Evolutionary conservation across 2,797 vertebrate genomes (phyloP).

Genomic region (Hypotaenidia okinawae): DNA sequence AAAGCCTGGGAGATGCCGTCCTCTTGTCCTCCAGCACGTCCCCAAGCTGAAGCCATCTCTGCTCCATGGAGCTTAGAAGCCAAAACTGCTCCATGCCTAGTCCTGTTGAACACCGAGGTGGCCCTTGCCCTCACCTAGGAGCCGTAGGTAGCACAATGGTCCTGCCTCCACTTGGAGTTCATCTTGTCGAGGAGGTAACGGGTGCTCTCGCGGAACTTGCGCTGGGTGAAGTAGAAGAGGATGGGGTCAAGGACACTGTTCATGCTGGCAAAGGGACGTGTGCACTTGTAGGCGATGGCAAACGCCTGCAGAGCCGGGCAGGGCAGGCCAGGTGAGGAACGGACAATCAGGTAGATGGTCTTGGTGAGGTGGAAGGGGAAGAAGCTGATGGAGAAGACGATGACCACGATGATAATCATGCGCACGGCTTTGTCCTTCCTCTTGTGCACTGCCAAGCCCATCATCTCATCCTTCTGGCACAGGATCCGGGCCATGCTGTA

Average conservation of each 20-base stretch:
- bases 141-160: constrained; percentile 13
- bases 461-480: constrained; percentile 77
- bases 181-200: constrained; percentile 82
- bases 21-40: background rate
- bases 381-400: constrained; percentile 92
- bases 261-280: constrained; percentile 93
- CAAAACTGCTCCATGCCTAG: rapidly evolving
- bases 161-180: constrained; percentile 78
- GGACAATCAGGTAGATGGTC: constrained; percentile 89
- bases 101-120: rapidly evolving
- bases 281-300: constrained; percentile 91
- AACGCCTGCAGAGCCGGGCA: constrained; percentile 86
- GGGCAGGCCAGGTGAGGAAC: constrained; percentile 72
- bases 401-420: constrained; percentile 89
- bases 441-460: constrained; percentile 73
- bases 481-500: constrained; percentile 87
- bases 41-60: background rate
- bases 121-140: background rate
- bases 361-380: constrained; percentile 96
- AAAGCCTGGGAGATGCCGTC: background rate
- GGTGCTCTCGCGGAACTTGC: constrained; percentile 86
- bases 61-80: rapidly evolving
- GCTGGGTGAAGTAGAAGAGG: constrained; percentile 94
- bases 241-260: constrained; percentile 96
- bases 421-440: constrained; percentile 88